Percentiles rank a stretch among this genome's conserved stretches.
Evolutionary conservation across 1,140 invertebrate genomes (phyloP).

Genomic region (Pararge aegeria): DNA sequence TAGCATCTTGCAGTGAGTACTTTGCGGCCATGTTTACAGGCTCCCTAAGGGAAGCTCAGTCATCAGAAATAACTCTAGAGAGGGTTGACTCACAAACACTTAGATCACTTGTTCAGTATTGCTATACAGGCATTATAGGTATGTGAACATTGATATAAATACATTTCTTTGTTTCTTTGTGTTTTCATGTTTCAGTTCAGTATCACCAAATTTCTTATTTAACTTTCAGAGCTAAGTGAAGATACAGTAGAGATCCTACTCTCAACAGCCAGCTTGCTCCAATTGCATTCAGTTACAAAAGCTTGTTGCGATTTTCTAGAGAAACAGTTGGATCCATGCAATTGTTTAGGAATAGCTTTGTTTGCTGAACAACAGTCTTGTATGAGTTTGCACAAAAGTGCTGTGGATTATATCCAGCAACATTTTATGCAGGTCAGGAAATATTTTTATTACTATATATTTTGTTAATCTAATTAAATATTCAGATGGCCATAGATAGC

Average conservation of each 20-base stretch:
- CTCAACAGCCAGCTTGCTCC: conserved; percentile 92
- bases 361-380: conserved; percentile 96
- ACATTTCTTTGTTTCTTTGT: conserved; percentile 19
- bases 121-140: conserved; percentile 90
- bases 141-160: conserved; percentile 28
- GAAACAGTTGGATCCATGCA: conserved; percentile 95
- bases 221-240: conserved; percentile 86
- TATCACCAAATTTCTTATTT: conserved; percentile 11
- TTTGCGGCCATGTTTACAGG: conserved; percentile 97
- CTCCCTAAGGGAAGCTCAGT: conserved; percentile 90
- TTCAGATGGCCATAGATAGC: too few relatives aligned
- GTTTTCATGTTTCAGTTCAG: conserved; percentile 1
- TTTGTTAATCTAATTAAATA: too few relatives aligned
- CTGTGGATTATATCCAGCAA: conserved; percentile 89
- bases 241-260: conserved; percentile 92
- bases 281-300: conserved; percentile 92
- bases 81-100: conserved; percentile 92
- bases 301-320: conserved; percentile 94
- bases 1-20: conserved; percentile 95
- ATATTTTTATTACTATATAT: not conserved
- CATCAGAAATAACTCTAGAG: conserved; percentile 90
- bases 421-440: conserved; percentile 86
- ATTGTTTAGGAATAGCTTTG: conserved; percentile 94
- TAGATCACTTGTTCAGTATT: conserved; percentile 90
- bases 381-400: conserved; percentile 86